A percentile compares a stretch with the other conserved stretches of the same genome.
Conservation (phyloP, 1,140 invertebrate genomes). For the Drosophila kohkoa region DNA sequence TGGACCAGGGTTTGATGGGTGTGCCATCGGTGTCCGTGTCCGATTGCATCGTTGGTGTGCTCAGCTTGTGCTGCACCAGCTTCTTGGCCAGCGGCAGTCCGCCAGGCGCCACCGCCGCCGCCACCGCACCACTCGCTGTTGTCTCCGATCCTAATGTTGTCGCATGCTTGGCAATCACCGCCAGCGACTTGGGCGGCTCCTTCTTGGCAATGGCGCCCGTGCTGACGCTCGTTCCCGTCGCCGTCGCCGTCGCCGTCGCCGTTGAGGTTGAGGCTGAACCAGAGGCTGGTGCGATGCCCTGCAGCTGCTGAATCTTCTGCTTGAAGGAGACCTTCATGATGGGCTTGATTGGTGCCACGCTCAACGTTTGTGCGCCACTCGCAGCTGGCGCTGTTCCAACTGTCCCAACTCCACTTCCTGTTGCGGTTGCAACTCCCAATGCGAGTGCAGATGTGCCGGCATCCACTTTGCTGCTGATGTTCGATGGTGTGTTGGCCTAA, state of each 20-base stretch:
- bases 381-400: neutral
- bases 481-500: conserved; percentile 63
- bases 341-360: conserved; percentile 71
- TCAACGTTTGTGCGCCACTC: conserved; percentile 40
- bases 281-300: conserved; percentile 22
- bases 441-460: too few species aligned
- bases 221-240: conserved; percentile 10
- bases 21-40: conserved; percentile 79
- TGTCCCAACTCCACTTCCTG: neutral
- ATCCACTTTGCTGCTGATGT: conserved; percentile 72
- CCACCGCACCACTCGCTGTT: too few species aligned
- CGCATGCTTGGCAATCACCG: conserved; percentile 60
- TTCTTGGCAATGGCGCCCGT: conserved; percentile 52
- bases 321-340: conserved; percentile 81
- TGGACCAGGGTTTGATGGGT: conserved; percentile 83
- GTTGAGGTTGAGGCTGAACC: conserved; percentile 18
- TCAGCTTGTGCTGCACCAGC: conserved; percentile 23
- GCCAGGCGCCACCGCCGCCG: too few species aligned
- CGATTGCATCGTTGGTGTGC: conserved; percentile 56
- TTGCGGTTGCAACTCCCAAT: neutral
- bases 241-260: too few species aligned
- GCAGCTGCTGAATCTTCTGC: conserved; percentile 78
- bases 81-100: conserved; percentile 37
- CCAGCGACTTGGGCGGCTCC: conserved; percentile 71
- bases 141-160: neutral